These are phyloP conservation scores for Andrena cerasifolii DNA, from an alignment of 1,140 invertebrate genomes.

Conservation along the genomic window DNA sequence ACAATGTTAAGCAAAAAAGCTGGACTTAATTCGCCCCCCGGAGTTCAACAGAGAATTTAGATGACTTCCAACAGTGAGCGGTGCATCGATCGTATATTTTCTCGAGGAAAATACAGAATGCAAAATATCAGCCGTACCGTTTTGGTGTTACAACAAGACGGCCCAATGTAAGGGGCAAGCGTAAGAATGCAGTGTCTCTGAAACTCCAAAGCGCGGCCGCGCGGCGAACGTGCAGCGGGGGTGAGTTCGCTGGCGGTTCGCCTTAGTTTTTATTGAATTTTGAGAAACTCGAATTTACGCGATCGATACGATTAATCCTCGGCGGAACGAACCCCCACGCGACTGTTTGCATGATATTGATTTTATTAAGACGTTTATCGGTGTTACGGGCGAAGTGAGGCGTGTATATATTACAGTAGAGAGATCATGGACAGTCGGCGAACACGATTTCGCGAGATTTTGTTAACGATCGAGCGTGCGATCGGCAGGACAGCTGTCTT, in stretches of 20 bases:
- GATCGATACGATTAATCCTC: conserved; percentile 33
- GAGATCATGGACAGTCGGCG: background rate
- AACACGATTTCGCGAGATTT: background rate
- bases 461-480: conserved; percentile 12
- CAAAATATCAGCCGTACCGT: too few relatives aligned
- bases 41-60: too few relatives aligned
- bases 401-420: too few relatives aligned
- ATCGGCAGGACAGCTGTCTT: too few relatives aligned
- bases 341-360: conserved; percentile 63
- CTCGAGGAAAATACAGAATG: too few relatives aligned
- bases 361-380: conserved; percentile 73
- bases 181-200: conserved; percentile 16
- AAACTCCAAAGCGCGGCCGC: background rate
- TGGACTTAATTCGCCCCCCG: background rate
- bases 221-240: background rate
- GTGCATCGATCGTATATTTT: too few relatives aligned
- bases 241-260: background rate
- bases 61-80: too few relatives aligned
- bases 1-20: background rate
- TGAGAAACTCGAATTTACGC: conserved; percentile 34
- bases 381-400: conserved; percentile 44
- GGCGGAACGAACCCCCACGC: conserved; percentile 18
- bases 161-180: background rate
- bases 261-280: conserved; percentile 32
- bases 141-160: too few relatives aligned